Base-by-base conservation (phyloP, 1,140 invertebrate genomes). In the Scaptomyza graminum region DNA sequence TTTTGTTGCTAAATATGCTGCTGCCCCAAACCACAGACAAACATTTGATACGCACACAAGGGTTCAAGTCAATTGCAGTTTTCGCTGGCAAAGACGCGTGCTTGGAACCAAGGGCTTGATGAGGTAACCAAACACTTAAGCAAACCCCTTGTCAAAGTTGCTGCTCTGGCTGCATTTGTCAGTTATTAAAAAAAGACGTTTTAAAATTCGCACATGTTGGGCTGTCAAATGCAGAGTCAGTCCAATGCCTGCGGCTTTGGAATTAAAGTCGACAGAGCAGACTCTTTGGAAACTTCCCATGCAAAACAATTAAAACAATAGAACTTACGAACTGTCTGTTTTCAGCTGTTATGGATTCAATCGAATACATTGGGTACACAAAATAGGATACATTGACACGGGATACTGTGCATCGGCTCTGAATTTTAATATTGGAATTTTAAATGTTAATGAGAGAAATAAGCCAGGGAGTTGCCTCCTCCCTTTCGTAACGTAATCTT, bases 271-370 rank as follows among this genome's bases (percentile, higher is more conserved):
- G 81, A 87, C 84, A 70, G 63, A 34, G 25, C 56, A 71, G 79
- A 76, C 72, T 79, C 73, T 84, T 44, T 67, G 61, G 71, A 84
- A 84, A 76, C 67, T 65, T 54, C 79, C 73, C 79, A 83, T 85
- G 81, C 81, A 84, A 84, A 84, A 84, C 81, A 69, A 76, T 80
- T 80, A 74, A 85, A 85, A 85, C 81, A 85, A 85, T 85, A 77
- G 84, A 82, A 85, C 75, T 85, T 85, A 85, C 77, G 82, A 4
- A 39, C 9, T 9, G 11, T 9, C 74, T 85, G 82, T 77, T 85
- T 75, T 74, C 81, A 81, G 77, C 74, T 81, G 81, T 85, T 85
- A 85, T 85, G 77, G 77, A 74, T 85, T 77, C 81, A 85, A 85
- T 85, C 74, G 81, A 82, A 85, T 85, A 85, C 37, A 39, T 39